Evolutionary conservation across 2,888 invertebrate genomes (phyloP).

Genomic region (Incurvaria masculella): DNA sequence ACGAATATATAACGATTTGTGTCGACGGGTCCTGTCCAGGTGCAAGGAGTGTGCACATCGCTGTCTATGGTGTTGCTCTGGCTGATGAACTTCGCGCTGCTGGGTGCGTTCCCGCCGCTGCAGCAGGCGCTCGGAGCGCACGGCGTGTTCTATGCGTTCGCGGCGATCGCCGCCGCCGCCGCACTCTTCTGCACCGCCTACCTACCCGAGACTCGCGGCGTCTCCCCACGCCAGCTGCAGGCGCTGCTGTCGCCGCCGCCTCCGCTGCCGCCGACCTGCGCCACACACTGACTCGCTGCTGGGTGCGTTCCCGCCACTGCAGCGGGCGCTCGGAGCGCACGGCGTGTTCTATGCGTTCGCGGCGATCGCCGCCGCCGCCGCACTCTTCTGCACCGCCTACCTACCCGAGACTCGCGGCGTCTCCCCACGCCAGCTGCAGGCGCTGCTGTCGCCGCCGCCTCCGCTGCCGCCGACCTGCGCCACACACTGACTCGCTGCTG

Average conservation of each 20-base stretch:
- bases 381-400: constrained; percentile 22
- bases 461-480: no score
- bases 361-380: constrained; percentile 19
- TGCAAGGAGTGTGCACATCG: constrained; percentile 29
- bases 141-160: constrained; percentile 30
- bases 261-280: no score
- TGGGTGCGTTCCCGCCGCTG: constrained; percentile 29
- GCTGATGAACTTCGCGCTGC: constrained; percentile 26
- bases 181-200: constrained; percentile 21
- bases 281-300: no score
- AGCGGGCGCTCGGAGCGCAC: constrained; percentile 25
- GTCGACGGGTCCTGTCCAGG: no score
- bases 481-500: no score
- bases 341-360: constrained; percentile 31
- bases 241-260: no score
- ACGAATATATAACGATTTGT: neutral
- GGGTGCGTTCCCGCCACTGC: constrained; percentile 18
- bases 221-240: neutral
- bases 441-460: no score
- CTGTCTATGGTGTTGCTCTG: constrained; percentile 29
- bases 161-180: constrained; percentile 21
- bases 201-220: constrained; percentile 30
- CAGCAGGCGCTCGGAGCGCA: constrained; percentile 24
- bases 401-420: constrained; percentile 35
- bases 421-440: constrained; percentile 24